Evolutionary conservation across 2,888 invertebrate species (phyloP), one percentile per base, ranked within the genome.

Genomic region (Acanthosepion esculentum): DNA sequence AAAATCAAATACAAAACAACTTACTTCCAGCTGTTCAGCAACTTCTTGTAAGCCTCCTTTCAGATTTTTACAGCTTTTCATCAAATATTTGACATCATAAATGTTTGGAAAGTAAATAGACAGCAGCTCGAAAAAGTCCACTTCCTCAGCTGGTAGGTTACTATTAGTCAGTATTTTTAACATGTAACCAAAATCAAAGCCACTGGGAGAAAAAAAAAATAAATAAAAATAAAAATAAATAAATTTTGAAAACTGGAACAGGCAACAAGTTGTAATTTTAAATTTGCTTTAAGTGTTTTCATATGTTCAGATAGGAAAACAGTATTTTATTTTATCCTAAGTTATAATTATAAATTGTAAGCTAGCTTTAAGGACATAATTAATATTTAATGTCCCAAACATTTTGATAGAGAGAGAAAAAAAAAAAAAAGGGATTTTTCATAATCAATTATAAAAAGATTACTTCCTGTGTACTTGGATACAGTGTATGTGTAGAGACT

Each of bases 11-110:
- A 55, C 55, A 29, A n/a, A 78, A n/a, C 8, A 41, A 92, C 92
- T 92, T 92, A 92, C 92, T 96, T 98, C 97, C 94, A 98, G 96
- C 96, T 98, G 98, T 95, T 98, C 98, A 53, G 97, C 97, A 4
- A 99, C 99, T 98, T 99, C 99, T 98, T 99, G 99, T 93, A 99
- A 98, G 23, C 99, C 99, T 91, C 99, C 99, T 98, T 99, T 99
- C 95, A 99, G 98, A 97, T 99, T 99, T 98, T 99, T 99, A 98
- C 99, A 99, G 95, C 99, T 98, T 97, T 99, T 99, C 99, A 99
- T 99, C 97, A 99, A 98, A 98, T 99, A 99, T 98, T 99, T 99
- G 94, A 99, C 99, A 98, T 99, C 99, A 98, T 99, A 99, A 95
- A 99, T 99, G 95, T 99, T 99, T 95, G 99, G 99, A 98, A 99